phyloP scores from a whole-genome alignment of 2,797 vertebrate species.

The Buceros bicornis region DNA sequence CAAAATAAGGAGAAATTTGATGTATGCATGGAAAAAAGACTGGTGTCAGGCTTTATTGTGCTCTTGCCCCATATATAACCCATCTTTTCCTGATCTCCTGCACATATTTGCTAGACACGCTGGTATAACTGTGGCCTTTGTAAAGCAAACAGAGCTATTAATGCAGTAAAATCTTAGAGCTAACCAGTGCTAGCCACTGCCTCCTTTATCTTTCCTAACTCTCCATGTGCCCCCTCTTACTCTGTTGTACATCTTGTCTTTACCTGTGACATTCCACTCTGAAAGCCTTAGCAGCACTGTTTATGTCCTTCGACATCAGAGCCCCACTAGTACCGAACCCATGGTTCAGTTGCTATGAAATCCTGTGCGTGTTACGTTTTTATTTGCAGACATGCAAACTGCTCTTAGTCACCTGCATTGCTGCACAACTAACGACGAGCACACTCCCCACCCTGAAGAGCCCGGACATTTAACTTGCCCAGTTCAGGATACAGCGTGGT shows the following conservation, averaged over 20 bases:
- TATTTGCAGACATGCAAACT: neutral
- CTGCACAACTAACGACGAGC: fast-evolving
- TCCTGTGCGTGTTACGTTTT: neutral
- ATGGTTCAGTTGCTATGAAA: neutral
- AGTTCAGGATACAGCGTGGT: neutral
- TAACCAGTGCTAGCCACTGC: neutral
- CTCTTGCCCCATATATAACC: neutral
- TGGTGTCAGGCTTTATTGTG: neutral
- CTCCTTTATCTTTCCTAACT: neutral
- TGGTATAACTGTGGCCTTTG: neutral
- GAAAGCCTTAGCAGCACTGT: neutral
- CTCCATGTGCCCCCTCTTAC: neutral
- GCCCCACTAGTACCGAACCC: neutral
- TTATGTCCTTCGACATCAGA: neutral
- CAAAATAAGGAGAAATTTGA: neutral
- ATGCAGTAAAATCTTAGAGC: neutral
- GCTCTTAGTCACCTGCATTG: neutral
- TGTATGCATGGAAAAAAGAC: neutral
- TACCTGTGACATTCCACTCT: neutral
- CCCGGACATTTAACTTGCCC: neutral
- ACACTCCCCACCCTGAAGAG: fast-evolving
- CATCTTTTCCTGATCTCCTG: neutral
- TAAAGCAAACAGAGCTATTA: neutral
- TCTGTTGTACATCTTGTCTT: neutral
- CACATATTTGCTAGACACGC: neutral